Base-by-base conservation (phyloP, 1,140 invertebrate species). In the Chrysoperla carnea region DNA sequence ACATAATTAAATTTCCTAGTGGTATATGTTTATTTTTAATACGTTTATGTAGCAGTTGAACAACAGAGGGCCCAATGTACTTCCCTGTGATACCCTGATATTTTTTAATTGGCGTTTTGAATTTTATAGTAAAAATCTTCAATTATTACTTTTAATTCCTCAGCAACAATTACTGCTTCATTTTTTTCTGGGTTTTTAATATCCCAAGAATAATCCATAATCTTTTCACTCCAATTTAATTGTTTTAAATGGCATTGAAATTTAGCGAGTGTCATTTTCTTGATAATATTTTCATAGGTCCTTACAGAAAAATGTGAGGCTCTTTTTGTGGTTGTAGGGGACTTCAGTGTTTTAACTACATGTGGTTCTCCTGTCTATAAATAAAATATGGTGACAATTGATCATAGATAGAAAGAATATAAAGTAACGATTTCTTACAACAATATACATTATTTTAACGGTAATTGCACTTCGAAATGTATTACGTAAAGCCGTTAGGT, bases 391-490 rank as follows among this genome's bases (percentile, higher is more conserved):
- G 6, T 41, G 7, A 27, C 6, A 37, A 15, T 8, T 31, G n/a
- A n/a, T n/a, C n/a, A n/a, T n/a, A n/a, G n/a, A n/a, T n/a, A n/a
- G n/a, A n/a, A n/a, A n/a, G n/a, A n/a, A n/a, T n/a, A n/a, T n/a
- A n/a, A n/a, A n/a, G n/a, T n/a, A 36, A 23, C 28, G 8, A 23
- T 23, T 3, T 3, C 17, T 23, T 23, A 23, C 17, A 23, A 23
- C 17, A 23, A 23, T 23, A 6, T 23, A 23, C 17, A 23, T 12
- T 29, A 15, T 44, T 43, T 36, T 42, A 48, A 41, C 15, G 2
- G 36, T 66, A 7, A 70, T 50, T 13, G 49, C 46, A 11, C 59
- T 62, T 12, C 66, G 54, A 47, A 72, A 68, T 5, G 64, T 68
- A 45, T 72, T 62, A 38, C 68, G 60, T 36, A 70, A 47, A 13